Evolutionary conservation across 1,140 invertebrate genomes (phyloP).

Genomic region (Psilanteris sp.): DNA sequence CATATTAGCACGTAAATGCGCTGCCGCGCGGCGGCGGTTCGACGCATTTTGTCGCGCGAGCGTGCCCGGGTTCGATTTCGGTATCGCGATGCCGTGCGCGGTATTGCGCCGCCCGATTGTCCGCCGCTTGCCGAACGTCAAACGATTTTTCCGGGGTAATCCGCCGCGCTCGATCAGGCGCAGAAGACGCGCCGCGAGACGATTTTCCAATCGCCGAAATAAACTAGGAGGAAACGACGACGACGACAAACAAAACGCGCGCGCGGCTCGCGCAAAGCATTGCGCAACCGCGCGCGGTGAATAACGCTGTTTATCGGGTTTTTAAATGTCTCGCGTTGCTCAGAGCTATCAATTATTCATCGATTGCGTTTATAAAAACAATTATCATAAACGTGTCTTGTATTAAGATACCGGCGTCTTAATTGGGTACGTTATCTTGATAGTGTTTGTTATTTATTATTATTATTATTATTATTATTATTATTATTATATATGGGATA

Average conservation of each 20-base stretch:
- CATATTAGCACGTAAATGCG: constrained; percentile 34
- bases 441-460: too few relatives aligned
- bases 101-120: constrained; percentile 35
- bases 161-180: not conserved
- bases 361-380: too few relatives aligned
- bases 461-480: too few relatives aligned
- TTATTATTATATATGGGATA: too few relatives aligned
- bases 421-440: too few relatives aligned
- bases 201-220: too few relatives aligned
- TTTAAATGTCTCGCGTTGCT: constrained; percentile 1
- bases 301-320: constrained; percentile 12
- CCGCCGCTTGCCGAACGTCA: not conserved
- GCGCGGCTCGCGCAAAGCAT: not conserved
- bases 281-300: constrained; percentile 5
- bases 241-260: not conserved
- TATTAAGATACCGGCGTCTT: too few relatives aligned
- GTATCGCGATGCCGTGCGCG: constrained; percentile 13
- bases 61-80: constrained; percentile 16
- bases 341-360: not conserved
- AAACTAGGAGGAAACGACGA: not conserved
- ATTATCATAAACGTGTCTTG: too few relatives aligned
- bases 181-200: too few relatives aligned
- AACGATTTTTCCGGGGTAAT: constrained; percentile 19
- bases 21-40: constrained; percentile 23
- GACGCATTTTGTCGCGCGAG: constrained; percentile 29